Conservation (phyloP, 2,113 vertebrate genomes). For the Cynocephalus volans region DNA sequence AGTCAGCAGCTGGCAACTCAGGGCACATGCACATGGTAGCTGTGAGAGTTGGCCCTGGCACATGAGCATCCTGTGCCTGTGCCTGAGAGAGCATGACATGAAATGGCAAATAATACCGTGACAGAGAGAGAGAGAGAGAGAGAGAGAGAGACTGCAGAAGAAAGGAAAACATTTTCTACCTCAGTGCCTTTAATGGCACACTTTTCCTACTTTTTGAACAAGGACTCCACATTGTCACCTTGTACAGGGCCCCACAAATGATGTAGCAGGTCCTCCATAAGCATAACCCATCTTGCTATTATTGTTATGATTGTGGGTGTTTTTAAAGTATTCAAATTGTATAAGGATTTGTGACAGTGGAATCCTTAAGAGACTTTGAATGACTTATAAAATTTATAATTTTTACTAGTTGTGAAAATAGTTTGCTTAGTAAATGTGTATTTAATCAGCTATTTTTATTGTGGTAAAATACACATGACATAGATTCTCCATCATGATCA, state of each 20-base stretch:
- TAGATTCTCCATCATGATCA: not conserved
- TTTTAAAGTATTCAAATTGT: no score
- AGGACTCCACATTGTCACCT: not conserved
- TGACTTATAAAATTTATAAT: not conserved
- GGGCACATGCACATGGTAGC: no score
- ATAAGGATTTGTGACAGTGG: not conserved
- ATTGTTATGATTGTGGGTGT: not conserved
- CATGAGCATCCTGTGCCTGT: no score
- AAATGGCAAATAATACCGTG: not conserved
- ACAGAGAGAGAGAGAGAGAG: not conserved
- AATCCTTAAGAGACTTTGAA: not conserved
- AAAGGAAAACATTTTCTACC: not conserved
- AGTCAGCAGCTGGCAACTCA: not conserved
- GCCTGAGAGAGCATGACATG: not conserved
- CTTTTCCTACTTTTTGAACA: not conserved
- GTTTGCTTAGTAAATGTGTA: not conserved
- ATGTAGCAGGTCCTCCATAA: not conserved
- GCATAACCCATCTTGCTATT: not conserved
- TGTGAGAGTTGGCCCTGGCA: not conserved
- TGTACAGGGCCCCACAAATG: not conserved
- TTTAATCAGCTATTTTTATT: not conserved
- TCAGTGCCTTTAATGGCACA: not conserved
- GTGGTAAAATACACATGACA: not conserved
- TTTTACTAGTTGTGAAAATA: not conserved
- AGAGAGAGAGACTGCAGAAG: not conserved